Base-by-base conservation (phyloP, 2,113 vertebrate species). In the Crotalus tigris region DNA sequence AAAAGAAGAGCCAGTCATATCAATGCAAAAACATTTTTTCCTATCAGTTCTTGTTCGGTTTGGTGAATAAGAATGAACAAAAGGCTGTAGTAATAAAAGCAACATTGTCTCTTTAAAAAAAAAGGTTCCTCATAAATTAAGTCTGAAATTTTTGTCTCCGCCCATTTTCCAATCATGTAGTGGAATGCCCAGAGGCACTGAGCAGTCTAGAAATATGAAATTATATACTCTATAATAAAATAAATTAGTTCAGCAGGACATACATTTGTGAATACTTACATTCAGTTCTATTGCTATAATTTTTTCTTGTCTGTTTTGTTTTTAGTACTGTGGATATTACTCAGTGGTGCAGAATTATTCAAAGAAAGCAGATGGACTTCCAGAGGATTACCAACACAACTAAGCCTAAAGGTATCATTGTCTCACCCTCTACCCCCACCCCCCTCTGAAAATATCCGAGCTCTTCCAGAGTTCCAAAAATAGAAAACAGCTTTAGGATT, bases 391-490 rank as follows among this genome's bases (percentile, higher is more conserved):
- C 39, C 69, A 51, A 54, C 29, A 86, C 81, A 91, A 88, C 61
- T 91, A 92, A 92, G 39, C 94, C 91, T 81, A 29, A 91, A 91
- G 26, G 58, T 86, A 19, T 64, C 7, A 54, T 81, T 44, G 89
- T 90, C 21, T 58, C 59, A 49, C 5, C 44, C 4, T 9, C 49
- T 29, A 61, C 2, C 69, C 69, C 33, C 26, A 29, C 2, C 1
- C 53, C 57, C 29, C 13, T 33, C 64, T 5, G 15, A 17, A 21
- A 51, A 87, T 49, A 29, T 17, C n/a, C 5, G 90, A 53, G 23
- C 0, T 88, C 13, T 87, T 88, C 57, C 61, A 88, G 44, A 55
- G 0, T n/a, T 15, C 13, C 17, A 69, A 61, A 92, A 59, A 91
- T 54, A 88, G 44, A 49, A 53, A 59, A 58, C 1, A 15, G 12